phyloP scores from a whole-genome alignment of 1,140 invertebrate genomes.

The Apis florea region DNA sequence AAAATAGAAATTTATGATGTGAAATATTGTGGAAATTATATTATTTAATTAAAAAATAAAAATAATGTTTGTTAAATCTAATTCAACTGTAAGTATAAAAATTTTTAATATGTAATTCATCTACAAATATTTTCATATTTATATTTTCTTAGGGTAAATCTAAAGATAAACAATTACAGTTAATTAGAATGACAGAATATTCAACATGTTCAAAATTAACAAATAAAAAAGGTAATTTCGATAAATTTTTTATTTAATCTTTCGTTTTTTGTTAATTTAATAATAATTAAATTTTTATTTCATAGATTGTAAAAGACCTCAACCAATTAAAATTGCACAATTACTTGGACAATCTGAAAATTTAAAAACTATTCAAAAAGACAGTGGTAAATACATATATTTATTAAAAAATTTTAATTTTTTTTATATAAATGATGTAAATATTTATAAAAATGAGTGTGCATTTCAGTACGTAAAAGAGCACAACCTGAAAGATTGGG shows the following conservation, averaged over 20 bases:
- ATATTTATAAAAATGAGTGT: neutral
- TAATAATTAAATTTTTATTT: neutral
- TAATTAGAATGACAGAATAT: neutral
- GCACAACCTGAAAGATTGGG: constrained; percentile 44
- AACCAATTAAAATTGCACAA: constrained; percentile 50
- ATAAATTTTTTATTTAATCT: too few relatives aligned
- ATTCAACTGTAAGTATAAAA: constrained; percentile 6
- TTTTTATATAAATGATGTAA: constrained; percentile 7
- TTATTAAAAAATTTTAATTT: neutral
- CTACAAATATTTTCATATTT: neutral
- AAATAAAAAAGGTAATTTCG: constrained; percentile 9
- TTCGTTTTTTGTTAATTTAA: neutral
- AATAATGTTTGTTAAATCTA: neutral
- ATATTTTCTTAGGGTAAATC: constrained; percentile 16
- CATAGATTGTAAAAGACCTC: constrained; percentile 8
- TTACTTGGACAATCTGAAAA: constrained; percentile 8
- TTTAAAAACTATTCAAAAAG: neutral
- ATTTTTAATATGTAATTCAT: neutral
- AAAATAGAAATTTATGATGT: neutral
- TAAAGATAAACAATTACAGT: neutral
- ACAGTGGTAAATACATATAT: constrained; percentile 29
- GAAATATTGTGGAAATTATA: neutral
- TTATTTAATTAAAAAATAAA: neutral
- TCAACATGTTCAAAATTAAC: neutral
- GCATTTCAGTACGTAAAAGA: constrained; percentile 42